Conservation (phyloP, 2,888 invertebrate species). For the Lasioglossum lativentre region DNA sequence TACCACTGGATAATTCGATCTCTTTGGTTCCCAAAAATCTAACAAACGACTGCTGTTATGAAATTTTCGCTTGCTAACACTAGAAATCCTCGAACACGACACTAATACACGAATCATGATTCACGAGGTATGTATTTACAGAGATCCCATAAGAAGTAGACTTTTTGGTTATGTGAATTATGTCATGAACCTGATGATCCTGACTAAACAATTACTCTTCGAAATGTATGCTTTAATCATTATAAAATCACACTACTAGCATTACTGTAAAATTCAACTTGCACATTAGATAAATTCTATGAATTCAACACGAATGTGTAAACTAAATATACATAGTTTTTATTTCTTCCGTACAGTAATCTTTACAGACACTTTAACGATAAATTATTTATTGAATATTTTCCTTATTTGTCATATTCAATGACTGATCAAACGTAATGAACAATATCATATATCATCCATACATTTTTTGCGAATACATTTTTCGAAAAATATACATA, state of each 20-base stretch:
- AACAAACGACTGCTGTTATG: conserved; percentile 73
- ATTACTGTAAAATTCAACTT: neutral
- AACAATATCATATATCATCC: neutral
- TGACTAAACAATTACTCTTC: neutral
- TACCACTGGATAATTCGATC: conserved; percentile 86
- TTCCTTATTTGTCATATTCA: neutral
- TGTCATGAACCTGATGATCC: neutral
- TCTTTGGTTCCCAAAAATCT: conserved; percentile 87
- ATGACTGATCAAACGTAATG: neutral
- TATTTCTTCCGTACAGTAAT: neutral
- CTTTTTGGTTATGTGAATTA: neutral
- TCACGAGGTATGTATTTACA: neutral
- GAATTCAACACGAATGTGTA: neutral
- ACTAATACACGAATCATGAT: conserved; percentile 39
- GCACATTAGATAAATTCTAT: neutral
- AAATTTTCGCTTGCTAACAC: conserved; percentile 58
- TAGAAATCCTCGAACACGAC: conserved; percentile 10
- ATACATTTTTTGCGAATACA: neutral
- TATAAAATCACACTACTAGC: neutral
- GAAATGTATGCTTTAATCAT: neutral
- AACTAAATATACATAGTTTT: neutral
- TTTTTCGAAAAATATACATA: neutral
- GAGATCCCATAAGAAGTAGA: neutral
- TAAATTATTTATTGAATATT: neutral
- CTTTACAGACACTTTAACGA: too few species aligned